Evolutionary conservation across 92 coral and sea anemone genomes (phyloP).

Genomic region (Umimayanthus kanabou): DNA sequence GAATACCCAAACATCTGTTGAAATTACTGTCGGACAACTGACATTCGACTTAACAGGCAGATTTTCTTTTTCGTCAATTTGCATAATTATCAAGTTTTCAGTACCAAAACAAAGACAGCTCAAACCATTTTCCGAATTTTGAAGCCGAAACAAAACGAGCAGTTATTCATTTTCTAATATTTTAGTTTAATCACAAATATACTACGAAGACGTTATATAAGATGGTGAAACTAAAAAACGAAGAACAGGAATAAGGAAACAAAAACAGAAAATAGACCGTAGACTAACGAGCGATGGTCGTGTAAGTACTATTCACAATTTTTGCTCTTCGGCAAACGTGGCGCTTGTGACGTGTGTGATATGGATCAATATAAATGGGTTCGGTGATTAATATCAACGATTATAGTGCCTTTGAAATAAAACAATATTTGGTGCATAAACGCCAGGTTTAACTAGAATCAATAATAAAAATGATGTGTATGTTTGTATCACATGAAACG

Average conservation of each 20-base stretch:
- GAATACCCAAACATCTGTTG: neutral
- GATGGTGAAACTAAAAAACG: too few relatives aligned
- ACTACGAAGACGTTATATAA: neutral
- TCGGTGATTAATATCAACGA: too few relatives aligned
- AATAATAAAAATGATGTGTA: neutral
- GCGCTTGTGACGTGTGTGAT: too few relatives aligned
- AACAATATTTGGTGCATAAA: too few relatives aligned
- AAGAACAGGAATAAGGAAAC: neutral
- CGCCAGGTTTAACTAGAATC: neutral
- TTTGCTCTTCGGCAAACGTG: too few relatives aligned
- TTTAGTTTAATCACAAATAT: neutral
- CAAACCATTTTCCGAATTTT: neutral
- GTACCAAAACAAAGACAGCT: neutral
- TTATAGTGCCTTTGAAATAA: too few relatives aligned
- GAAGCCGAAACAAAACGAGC: neutral
- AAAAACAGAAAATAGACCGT: neutral
- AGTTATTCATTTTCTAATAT: neutral
- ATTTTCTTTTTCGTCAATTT: neutral
- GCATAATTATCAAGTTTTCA: neutral
- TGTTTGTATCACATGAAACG: neutral
- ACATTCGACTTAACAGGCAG: neutral
- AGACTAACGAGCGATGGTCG: too few relatives aligned
- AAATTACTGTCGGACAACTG: neutral
- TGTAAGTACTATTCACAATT: too few relatives aligned
- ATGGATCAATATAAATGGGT: too few relatives aligned